Evolutionary conservation across 2,113 vertebrate species (phyloP).

Genomic region (Sturnira hondurensis): DNA sequence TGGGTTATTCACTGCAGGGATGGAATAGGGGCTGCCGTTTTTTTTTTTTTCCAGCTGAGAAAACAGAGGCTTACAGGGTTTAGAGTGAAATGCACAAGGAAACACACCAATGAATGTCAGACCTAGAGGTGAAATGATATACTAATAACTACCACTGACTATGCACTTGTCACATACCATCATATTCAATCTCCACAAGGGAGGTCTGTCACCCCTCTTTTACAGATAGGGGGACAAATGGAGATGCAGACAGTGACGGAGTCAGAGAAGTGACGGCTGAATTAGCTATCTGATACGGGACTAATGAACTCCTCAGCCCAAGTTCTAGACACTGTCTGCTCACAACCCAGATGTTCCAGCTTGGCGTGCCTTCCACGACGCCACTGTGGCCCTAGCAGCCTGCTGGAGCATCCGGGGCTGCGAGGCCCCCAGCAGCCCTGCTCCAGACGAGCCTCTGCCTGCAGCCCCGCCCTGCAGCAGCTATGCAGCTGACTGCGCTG

Average conservation of each 20-base stretch:
- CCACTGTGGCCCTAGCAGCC: rapidly evolving
- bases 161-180: neutral
- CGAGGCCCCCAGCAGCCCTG: rapidly evolving
- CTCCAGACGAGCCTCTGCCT: neutral
- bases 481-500: neutral
- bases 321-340: neutral
- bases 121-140: neutral
- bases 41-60: neutral
- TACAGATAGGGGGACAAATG: rapidly evolving
- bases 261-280: neutral
- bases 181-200: neutral
- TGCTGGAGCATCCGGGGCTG: neutral
- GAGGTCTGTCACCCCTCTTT: neutral
- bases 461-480: neutral
- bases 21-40: neutral
- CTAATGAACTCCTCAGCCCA: no score
- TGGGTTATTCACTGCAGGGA: neutral
- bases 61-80: neutral
- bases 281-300: rapidly evolving
- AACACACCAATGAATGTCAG: neutral
- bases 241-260: neutral
- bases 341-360: neutral
- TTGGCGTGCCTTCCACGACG: rapidly evolving
- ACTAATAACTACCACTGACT: rapidly evolving
- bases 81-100: neutral